phyloP scores from a whole-genome alignment of 2,113 vertebrate species.

The Anser cygnoides region DNA sequence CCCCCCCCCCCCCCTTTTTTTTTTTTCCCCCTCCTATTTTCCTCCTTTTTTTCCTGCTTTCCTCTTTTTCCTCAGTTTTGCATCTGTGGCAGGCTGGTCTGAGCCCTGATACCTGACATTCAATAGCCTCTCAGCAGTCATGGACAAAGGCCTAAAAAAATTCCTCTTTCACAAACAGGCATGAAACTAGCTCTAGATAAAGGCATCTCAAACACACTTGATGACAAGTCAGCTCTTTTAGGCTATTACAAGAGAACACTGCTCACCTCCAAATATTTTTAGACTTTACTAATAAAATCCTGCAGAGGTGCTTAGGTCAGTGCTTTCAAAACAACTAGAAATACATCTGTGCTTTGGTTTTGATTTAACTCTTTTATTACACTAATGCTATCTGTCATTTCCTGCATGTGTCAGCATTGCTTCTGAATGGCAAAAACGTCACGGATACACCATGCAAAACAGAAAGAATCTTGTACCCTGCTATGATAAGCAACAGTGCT shows the following conservation, averaged over 20 bases:
- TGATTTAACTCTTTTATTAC: constrained; percentile 80
- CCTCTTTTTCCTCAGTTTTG: constrained; percentile 9
- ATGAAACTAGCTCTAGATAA: constrained; percentile 72
- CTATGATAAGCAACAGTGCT: constrained; percentile 19
- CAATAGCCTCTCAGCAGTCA: constrained; percentile 71
- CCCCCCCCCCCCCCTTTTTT: constrained; percentile 38
- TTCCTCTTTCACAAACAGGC: constrained; percentile 70
- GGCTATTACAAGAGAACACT: constrained; percentile 70
- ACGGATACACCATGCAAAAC: constrained; percentile 75
- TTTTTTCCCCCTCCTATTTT: constrained; percentile 44
- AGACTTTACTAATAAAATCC: constrained; percentile 78
- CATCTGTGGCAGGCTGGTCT: constrained; percentile 73
- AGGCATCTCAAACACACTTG: constrained; percentile 76
- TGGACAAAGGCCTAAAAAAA: constrained; percentile 76
- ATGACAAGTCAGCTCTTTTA: constrained; percentile 83
- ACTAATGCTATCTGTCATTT: constrained; percentile 84
- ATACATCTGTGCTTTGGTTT: constrained; percentile 77
- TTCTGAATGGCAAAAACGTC: constrained; percentile 80
- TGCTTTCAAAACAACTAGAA: constrained; percentile 84
- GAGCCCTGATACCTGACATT: constrained; percentile 74
- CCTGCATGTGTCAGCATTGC: constrained; percentile 81
- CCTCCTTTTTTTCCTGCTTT: constrained; percentile 76
- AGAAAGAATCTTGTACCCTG: constrained; percentile 76
- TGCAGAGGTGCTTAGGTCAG: constrained; percentile 85
- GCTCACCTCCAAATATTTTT: constrained; percentile 76